phyloP scores from a whole-genome alignment of 30 jellyfish, hydroid and myxozoan genomes.

The Clytia hemisphaerica region DNA sequence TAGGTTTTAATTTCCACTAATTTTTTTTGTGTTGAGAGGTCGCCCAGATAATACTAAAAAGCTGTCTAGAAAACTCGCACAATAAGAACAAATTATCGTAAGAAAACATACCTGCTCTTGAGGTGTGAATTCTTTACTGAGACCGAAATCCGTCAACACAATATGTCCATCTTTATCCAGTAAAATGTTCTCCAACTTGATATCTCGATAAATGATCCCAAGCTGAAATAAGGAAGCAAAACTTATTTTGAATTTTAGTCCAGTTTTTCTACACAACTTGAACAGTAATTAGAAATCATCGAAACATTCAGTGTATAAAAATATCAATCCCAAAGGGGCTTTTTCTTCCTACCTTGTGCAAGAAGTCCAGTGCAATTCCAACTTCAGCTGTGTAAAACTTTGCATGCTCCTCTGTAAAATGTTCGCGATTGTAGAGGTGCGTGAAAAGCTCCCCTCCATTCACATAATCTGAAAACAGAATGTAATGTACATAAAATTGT shows the following conservation, averaged over 20 bases:
- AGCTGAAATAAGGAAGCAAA: constrained; percentile 39
- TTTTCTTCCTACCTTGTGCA: constrained; percentile 92
- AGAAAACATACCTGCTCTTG: constrained; percentile 27
- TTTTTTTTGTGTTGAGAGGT: too few relatives aligned
- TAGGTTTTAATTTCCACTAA: too few relatives aligned
- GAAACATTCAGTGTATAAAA: background rate
- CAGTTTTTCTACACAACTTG: too few relatives aligned
- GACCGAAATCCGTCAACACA: constrained; percentile 89
- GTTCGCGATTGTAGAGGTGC: constrained; percentile 89
- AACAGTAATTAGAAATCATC: background rate
- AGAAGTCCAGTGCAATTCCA: constrained; percentile 72
- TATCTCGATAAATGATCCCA: constrained; percentile 87
- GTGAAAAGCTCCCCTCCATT: constrained; percentile 96
- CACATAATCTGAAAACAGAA: constrained; percentile 58
- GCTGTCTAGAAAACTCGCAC: too few relatives aligned
- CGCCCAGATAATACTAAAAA: too few relatives aligned
- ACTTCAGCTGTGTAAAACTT: constrained; percentile 90
- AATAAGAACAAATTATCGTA: background rate
- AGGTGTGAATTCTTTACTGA: constrained; percentile 79
- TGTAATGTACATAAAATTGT: background rate
- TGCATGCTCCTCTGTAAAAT: constrained; percentile 88
- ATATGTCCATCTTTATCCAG: constrained; percentile 90
- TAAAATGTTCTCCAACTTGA: constrained; percentile 76
- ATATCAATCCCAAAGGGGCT: background rate
- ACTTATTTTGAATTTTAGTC: too few relatives aligned